phyloP scores from a whole-genome alignment of 64 coral and sea anemone genomes.

The Stichodactyla mertensii region DNA sequence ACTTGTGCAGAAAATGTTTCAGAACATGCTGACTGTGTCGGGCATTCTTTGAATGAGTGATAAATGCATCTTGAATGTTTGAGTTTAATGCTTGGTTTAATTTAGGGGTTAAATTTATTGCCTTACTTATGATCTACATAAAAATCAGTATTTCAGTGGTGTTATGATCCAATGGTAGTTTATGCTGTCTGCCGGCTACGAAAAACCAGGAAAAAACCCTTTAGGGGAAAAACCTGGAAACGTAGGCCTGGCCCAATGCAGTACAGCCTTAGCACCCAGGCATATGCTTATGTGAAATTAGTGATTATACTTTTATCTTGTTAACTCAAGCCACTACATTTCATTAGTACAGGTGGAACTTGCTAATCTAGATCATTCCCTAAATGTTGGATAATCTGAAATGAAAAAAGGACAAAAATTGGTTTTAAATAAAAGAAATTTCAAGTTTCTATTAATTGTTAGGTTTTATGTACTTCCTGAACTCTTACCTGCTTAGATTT shows the following conservation, averaged over 20 bases:
- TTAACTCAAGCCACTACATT: background rate
- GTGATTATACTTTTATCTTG: background rate
- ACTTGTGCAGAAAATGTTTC: background rate
- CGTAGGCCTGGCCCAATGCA: slow-evolving; percentile 65
- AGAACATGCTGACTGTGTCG: background rate
- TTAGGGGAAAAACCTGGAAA: slow-evolving; percentile 54
- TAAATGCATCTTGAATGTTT: too few relatives aligned
- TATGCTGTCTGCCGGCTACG: slow-evolving; percentile 66
- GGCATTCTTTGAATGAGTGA: background rate
- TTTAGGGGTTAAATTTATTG: too few relatives aligned
- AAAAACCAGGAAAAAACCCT: slow-evolving; percentile 64
- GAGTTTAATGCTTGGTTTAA: too few relatives aligned
- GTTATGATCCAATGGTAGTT: background rate
- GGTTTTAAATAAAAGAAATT: background rate
- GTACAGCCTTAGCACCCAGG: slow-evolving; percentile 55
- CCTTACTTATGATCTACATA: background rate
- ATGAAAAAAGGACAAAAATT: background rate
- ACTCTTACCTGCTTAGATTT: background rate
- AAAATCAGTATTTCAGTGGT: background rate
- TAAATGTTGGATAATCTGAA: background rate
- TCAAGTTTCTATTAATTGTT: background rate
- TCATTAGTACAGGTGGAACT: background rate
- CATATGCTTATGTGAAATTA: background rate
- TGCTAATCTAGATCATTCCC: background rate
- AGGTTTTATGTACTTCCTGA: background rate